Conservation (phyloP, 2,888 invertebrate genomes). For the Tetropium fuscum region DNA sequence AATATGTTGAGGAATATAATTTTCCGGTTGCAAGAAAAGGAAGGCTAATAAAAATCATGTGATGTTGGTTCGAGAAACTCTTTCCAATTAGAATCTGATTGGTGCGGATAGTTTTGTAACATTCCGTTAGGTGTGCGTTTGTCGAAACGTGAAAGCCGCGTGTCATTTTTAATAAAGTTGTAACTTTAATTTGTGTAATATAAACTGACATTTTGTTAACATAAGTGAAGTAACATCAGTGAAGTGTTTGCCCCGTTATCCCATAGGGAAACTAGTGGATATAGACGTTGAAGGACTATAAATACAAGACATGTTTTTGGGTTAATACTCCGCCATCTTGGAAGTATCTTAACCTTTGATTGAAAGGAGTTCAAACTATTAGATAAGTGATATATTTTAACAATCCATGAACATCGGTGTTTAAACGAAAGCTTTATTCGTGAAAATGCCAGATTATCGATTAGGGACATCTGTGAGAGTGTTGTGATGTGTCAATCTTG, state of each 20-base stretch:
- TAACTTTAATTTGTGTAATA: constrained; percentile 61
- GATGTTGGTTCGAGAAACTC: constrained; percentile 10
- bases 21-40: constrained; percentile 22
- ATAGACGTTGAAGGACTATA: constrained; percentile 29
- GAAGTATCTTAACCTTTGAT: constrained; percentile 66
- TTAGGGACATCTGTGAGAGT: constrained; percentile 52
- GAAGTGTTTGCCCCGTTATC: constrained; percentile 44
- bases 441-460: constrained; percentile 52
- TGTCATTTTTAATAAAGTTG: constrained; percentile 65
- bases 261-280: constrained; percentile 39
- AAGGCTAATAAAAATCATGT: constrained; percentile 8
- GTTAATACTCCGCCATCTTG: constrained; percentile 67
- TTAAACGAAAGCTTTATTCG: constrained; percentile 45
- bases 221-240: constrained; percentile 46
- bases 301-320: constrained; percentile 64
- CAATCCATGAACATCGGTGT: constrained; percentile 53
- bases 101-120: constrained; percentile 50
- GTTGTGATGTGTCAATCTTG: constrained; percentile 60
- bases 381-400: constrained; percentile 49
- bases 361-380: constrained; percentile 55
- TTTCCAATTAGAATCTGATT: constrained; percentile 32
- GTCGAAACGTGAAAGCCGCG: constrained; percentile 67
- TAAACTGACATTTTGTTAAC: constrained; percentile 62
- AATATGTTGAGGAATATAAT: constrained; percentile 15
- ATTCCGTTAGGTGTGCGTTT: constrained; percentile 61